Conservation (phyloP, 2,113 vertebrate genomes). For the Gambusia holbrooki region DNA sequence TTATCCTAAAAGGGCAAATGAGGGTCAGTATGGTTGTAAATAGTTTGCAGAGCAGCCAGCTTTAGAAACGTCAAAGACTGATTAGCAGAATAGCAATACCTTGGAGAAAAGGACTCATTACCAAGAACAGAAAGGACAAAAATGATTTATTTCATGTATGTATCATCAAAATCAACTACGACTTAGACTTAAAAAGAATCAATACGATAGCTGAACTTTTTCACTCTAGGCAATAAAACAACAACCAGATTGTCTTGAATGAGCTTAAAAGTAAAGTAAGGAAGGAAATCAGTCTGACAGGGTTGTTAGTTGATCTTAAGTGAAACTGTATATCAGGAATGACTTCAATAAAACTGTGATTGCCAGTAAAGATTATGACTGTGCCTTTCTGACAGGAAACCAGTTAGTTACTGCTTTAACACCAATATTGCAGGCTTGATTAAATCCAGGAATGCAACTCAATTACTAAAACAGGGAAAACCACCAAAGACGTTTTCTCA, state of each 20-base stretch:
- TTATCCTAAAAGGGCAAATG: background rate
- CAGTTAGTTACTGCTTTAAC: conserved; percentile 57
- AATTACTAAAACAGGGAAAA: conserved; percentile 51
- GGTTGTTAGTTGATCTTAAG: conserved; percentile 10
- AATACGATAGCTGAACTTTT: background rate
- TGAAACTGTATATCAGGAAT: conserved; percentile 4
- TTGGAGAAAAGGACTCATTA: background rate
- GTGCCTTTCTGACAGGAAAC: conserved; percentile 37
- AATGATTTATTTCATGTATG: background rate
- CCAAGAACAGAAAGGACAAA: background rate
- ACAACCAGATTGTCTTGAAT: background rate
- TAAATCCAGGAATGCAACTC: conserved; percentile 59
- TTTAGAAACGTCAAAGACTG: background rate
- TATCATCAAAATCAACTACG: background rate
- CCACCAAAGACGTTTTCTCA: conserved; percentile 56
- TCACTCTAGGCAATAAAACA: background rate
- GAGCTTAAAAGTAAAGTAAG: background rate
- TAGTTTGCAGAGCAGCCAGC: background rate
- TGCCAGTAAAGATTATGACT: conserved; percentile 44
- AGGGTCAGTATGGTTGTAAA: background rate
- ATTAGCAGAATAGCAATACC: background rate
- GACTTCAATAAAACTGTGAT: conserved; percentile 34
- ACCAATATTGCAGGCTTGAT: conserved; percentile 51
- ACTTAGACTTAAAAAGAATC: background rate
- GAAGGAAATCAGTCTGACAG: background rate